Percentiles rank a stretch among this genome's conserved stretches.
Evolutionary conservation across 2,113 vertebrate species (phyloP).

Genomic region (Merops nubicus): DNA sequence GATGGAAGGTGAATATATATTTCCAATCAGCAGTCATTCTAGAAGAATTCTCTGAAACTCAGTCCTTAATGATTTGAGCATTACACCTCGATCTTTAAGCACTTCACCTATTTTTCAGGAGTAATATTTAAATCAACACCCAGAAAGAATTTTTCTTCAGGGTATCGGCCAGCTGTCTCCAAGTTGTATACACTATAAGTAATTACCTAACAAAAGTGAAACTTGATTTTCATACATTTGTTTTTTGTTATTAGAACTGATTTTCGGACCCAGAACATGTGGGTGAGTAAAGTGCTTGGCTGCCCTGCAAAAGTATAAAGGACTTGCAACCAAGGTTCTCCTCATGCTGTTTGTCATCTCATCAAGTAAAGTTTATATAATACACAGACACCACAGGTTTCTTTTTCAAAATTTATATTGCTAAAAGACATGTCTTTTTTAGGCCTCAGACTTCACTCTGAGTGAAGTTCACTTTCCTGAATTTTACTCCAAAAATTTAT

Average conservation of each 20-base stretch:
- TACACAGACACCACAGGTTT: background rate
- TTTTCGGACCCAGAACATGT: background rate
- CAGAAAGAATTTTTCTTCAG: constrained; percentile 58
- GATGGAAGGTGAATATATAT: background rate
- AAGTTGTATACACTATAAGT: constrained; percentile 32
- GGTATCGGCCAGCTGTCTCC: constrained; percentile 38
- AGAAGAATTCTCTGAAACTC: constrained; percentile 40
- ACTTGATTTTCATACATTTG: background rate
- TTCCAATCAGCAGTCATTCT: constrained; percentile 36
- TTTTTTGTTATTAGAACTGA: background rate
- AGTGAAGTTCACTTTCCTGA: background rate
- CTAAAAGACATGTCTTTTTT: background rate
- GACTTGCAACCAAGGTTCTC: background rate
- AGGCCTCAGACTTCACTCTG: background rate
- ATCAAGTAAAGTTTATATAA: background rate
- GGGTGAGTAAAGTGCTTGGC: background rate
- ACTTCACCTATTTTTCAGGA: constrained; percentile 69
- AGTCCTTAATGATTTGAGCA: constrained; percentile 28
- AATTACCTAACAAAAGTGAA: background rate
- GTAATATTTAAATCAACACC: constrained; percentile 58
- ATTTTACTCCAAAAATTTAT: background rate
- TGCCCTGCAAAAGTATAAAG: background rate
- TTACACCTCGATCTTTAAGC: background rate
- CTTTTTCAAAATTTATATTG: background rate
- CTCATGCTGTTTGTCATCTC: background rate